Conservation (phyloP, 2,888 invertebrate species). For the Linhomoeus sp. region DNA sequence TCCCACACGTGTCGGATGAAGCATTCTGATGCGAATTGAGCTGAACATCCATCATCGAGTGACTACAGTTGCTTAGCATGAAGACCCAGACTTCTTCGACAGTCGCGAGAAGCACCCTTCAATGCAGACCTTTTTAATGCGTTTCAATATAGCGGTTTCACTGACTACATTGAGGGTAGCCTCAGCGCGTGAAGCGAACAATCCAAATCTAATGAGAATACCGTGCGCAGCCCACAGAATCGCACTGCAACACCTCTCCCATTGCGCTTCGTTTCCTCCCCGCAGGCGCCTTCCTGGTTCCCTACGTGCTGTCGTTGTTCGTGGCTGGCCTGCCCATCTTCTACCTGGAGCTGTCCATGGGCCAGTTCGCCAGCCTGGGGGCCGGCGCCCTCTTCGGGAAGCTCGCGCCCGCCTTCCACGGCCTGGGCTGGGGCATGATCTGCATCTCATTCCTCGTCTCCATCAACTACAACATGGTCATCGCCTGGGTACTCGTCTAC, state of each 20-base stretch:
- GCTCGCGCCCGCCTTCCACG: conserved; percentile 14
- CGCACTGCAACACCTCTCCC: no score
- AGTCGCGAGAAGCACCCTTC: no score
- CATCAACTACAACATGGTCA: conserved; percentile 83
- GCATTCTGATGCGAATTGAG: no score
- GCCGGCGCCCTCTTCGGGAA: conserved; percentile 11
- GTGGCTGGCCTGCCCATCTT: conserved; percentile 28
- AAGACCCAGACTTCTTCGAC: no score
- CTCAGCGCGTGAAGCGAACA: background rate
- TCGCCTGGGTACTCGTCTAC: conserved; percentile 79
- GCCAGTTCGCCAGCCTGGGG: conserved; percentile 17
- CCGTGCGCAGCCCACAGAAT: background rate
- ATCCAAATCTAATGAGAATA: background rate
- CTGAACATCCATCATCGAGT: no score
- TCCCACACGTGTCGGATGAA: no score
- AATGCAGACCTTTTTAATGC: no score
- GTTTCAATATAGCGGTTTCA: no score
- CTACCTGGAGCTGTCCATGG: conserved; percentile 27
- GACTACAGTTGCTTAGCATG: no score
- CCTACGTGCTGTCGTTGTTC: conserved; percentile 27
- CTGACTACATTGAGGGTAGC: no score
- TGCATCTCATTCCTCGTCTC: conserved; percentile 83
- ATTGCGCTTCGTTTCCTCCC: no score
- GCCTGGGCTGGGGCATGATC: conserved; percentile 76
- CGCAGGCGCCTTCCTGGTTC: conserved; percentile 29